Evolutionary conservation across 2,113 vertebrate genomes (phyloP), one percentile per base, ranked within the genome.

Genomic region (Dicerorhinus sumatrensis): DNA sequence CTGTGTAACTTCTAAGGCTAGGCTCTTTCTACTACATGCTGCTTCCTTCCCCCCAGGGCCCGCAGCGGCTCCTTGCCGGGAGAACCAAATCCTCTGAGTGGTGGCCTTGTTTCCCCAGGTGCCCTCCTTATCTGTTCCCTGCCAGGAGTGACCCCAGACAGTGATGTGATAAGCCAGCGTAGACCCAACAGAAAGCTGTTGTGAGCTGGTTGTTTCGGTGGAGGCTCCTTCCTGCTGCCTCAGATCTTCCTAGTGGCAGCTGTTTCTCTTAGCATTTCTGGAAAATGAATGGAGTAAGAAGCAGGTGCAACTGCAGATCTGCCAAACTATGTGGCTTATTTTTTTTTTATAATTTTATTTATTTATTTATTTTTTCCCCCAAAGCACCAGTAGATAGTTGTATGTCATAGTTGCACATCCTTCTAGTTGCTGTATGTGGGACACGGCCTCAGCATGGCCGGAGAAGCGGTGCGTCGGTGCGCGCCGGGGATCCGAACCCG

Each of bases 211-310:
- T 6, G 89, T 89, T 72, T 67, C 31, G 84, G 80, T 84, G 0
- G 25, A 39, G 16, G 73, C 83, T 18, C 8, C 84, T 65, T 6
- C 42, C 48, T 36, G 27, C 69, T 13, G 6, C 46, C 70, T 11
- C 72, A 0, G 4, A 0, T 16, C 42, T 75, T 48, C 21, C 21
- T 36, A 0, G 2, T 6, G 36, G 85, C 1, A 2, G 8, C 56
- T 11, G 0, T 18, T 33, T 39, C 60, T 46, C n/a, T 17, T 20
- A 21, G 48, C 8, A 14, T 54, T 76, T 92, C 58, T 91, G 62
- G 83, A 29, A 5, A 69, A 8, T 29, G 67, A 25, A 1, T 10
- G n/a, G 51, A 18, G 12, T 20, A 0, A 83, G 5, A 20, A 27
- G 54, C 14, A 18, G 67, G 76, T 54, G 76, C 62, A 9, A 9